Evolutionary conservation across 2,113 vertebrate species (phyloP).

Genomic region (Chascanopsetta lugubris): DNA sequence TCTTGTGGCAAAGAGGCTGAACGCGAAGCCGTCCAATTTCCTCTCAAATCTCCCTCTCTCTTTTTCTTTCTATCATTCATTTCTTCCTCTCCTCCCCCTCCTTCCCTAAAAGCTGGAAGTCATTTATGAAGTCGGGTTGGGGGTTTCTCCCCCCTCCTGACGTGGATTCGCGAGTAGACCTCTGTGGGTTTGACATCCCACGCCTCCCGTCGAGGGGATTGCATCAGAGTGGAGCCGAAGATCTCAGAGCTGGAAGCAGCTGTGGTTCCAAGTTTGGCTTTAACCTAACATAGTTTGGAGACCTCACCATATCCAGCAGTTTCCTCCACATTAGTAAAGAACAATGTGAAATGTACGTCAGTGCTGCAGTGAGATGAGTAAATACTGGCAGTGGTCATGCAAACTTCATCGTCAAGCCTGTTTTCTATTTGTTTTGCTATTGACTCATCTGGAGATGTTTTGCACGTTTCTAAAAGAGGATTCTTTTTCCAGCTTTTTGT

Average conservation of each 20-base stretch:
- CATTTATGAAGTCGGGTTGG: conserved; percentile 55
- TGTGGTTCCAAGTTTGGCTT: conserved; percentile 36
- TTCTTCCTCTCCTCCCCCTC: background rate
- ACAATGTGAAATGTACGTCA: background rate
- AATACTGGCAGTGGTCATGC: too few species aligned
- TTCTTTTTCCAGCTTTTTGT: too few species aligned
- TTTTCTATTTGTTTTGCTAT: too few species aligned
- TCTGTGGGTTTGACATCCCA: conserved; percentile 44
- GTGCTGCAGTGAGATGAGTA: too few species aligned
- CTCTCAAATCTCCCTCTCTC: conserved; percentile 11
- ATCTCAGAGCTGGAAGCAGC: conserved; percentile 41
- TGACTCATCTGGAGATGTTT: too few species aligned
- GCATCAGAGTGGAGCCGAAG: conserved; percentile 50
- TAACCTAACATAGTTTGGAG: conserved; percentile 35
- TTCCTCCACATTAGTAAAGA: background rate
- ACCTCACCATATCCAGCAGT: too few species aligned
- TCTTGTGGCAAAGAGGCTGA: conserved; percentile 13
- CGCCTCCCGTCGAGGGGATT: conserved; percentile 60
- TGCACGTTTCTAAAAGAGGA: too few species aligned
- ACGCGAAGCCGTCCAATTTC: conserved; percentile 21
- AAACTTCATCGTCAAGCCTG: too few species aligned
- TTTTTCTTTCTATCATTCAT: conserved; percentile 3
- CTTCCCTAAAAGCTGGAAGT: conserved; percentile 55
- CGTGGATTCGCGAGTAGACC: conserved; percentile 35
- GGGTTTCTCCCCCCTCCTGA: conserved; percentile 40